Evolutionary conservation across 1,140 invertebrate genomes (phyloP), one percentile per base, ranked within the genome.

Genomic region (Phymastichus coffea): DNA sequence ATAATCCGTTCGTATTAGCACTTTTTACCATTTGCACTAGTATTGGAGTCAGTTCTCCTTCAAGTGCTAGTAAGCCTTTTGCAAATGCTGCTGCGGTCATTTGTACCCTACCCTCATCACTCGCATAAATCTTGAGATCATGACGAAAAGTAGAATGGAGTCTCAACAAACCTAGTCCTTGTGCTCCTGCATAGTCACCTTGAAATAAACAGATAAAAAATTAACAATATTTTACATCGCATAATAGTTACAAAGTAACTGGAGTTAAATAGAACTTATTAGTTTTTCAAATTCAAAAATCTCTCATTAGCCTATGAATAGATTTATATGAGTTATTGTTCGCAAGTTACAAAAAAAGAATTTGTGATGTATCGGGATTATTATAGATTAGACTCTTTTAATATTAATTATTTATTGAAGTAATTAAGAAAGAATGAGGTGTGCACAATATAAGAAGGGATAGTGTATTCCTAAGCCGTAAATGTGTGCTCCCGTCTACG

Each of bases 51-150:
- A 99, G 81, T 79, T 99, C 97, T 9, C 97, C 98, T 81, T 99
- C 98, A 30, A 99, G 75, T 0, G 97, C 98, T 0, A 99, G 79
- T 20, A 99, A 79, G 10, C 97, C 97, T 82, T 99, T 99, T 2
- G 97, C 95, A 80, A 99, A 99, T 10, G 97, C 97, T 12, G 97
- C 97, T 0, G 97, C 97, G 0, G 97, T 99, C 96, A 99, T 99
- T 80, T 99, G 97, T 1, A 99, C 97, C 48, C 97, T 82, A 1
- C 98, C 98, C 79, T 99, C 98, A 77, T 99, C 98, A 6, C 95
- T 98, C 1, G 98, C 97, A 80, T 99, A 99, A 60, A 99, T 99
- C 81, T 99, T 99, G 17, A 99, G 82, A 77, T 99, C 98, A 78
- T 99, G 98, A 2, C 98, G 87, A 77, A 97, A 99, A 0, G 98